Base-by-base conservation (phyloP, 2,113 vertebrate species). In the Herpetotheres cachinnans region DNA sequence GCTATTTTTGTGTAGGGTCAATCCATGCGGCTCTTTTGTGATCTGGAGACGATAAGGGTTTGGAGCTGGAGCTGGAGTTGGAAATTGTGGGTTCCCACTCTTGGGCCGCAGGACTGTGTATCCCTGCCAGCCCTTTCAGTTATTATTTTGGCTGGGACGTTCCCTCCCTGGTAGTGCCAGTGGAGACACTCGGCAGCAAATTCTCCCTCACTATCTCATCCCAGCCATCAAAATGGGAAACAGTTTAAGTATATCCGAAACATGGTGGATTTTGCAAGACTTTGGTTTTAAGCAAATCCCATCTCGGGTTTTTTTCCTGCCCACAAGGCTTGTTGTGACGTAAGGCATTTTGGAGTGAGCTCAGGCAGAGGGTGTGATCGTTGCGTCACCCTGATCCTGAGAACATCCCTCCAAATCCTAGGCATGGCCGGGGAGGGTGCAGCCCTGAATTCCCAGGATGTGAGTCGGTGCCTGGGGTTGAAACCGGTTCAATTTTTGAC, bases 71-170 rank as follows among this genome's bases (percentile, higher is more conserved):
- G 65, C 32, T 86, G 78, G 50, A n/a, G 32, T 1, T 67, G 66
- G 85, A n/a, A 91, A 22, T 0, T 3, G 4, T 16, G 55, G 50
- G 13, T 13, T 89, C 59, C 74, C 1, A 1, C 56, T 77, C 56
- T 63, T 1, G 3, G 56, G 32, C 32, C 1, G 0, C 3, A 8
- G 71, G 34, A 42, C 36, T 0, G 0, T 13, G 6, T 16, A 5
- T 30, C 56, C 47, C 40, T 58, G 47, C 10, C 74, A 86, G 44
- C 9, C 38, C 50, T 54, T 49, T 70, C 0, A 3, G 32, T 77
- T 49, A 1, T 73, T 80, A 15, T 44, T 69, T 56, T 15, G 29
- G 24, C 58, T 80, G 82, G 62, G 76, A 65, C 2, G 1, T 92
- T 83, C 67, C 74, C 16, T 72, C 10, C 63, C 47, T 52, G 54